Evolutionary conservation across 2,113 vertebrate species (phyloP).

Genomic region (Heloderma charlesbogerti): DNA sequence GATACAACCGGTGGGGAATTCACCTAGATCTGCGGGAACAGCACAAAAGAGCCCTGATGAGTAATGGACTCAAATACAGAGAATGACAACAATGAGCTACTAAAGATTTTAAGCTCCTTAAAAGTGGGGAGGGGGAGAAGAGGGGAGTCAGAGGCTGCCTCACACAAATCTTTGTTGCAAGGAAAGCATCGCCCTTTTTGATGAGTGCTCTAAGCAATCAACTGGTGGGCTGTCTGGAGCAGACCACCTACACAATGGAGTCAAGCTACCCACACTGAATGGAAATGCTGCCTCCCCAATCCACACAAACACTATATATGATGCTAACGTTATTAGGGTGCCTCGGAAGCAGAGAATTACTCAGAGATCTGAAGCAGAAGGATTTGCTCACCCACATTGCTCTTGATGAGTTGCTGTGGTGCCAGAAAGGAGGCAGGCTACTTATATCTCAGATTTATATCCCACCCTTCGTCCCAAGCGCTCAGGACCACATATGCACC

Average conservation of each 20-base stretch:
- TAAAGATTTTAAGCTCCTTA: not conserved
- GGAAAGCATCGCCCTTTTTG: constrained; percentile 4
- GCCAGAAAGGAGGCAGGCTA: not conserved
- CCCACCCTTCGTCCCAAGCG: too few relatives aligned
- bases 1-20: constrained; percentile 7
- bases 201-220: constrained; percentile 6
- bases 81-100: constrained; percentile 25
- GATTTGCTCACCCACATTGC: not conserved
- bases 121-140: not conserved
- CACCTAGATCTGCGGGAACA: constrained; percentile 36
- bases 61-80: not conserved
- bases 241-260: constrained; percentile 25
- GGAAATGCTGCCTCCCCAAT: not conserved
- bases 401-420: not conserved
- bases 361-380: not conserved
- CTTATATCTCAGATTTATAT: not conserved
- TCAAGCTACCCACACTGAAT: not conserved
- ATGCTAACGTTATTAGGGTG: not conserved
- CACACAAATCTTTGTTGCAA: not conserved
- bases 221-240: constrained; percentile 15
- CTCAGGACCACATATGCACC: not conserved
- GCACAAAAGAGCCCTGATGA: not conserved
- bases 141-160: constrained; percentile 1
- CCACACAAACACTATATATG: not conserved
- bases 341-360: not conserved